Percentiles rank a stretch among this genome's conserved stretches.
Evolutionary conservation across 2,888 invertebrate species (phyloP).

Genomic region (Anthoptus insignis): DNA sequence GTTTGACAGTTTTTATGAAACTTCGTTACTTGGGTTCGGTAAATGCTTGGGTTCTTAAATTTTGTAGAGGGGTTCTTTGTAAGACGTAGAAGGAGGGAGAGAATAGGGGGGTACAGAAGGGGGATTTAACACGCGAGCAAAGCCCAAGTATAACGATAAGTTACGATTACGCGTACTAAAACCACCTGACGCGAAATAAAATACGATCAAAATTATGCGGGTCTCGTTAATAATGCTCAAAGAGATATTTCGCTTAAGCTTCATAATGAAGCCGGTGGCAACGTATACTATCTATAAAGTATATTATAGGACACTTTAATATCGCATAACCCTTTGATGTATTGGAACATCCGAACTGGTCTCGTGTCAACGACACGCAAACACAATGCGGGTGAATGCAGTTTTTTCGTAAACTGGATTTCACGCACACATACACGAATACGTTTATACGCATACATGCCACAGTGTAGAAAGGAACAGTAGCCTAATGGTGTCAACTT

Average conservation of each 20-base stretch:
- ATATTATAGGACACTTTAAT: conserved; percentile 45
- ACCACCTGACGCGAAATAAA: conserved; percentile 16
- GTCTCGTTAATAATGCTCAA: conserved; percentile 17
- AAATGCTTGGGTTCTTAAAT: no score
- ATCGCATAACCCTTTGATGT: conserved; percentile 52
- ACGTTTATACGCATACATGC: conserved; percentile 9
- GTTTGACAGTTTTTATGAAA: no score
- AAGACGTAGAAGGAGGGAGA: no score
- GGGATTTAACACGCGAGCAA: no score
- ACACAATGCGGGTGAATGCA: conserved; percentile 48
- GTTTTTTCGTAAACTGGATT: conserved; percentile 47
- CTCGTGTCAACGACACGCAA: conserved; percentile 52
- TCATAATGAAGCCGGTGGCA: conserved; percentile 42
- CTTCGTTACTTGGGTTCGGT: no score
- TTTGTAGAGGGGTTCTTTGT: no score
- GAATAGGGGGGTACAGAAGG: no score
- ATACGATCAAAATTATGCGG: conserved; percentile 24
- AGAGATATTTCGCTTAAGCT: conserved; percentile 39
- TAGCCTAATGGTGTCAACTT: no score
- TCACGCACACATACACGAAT: conserved; percentile 15
- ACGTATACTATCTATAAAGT: conserved; percentile 32
- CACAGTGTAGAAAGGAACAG: not conserved
- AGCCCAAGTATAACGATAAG: no score
- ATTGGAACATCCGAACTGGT: conserved; percentile 45
- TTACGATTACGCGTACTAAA: not conserved